Evolutionary conservation across 2,888 invertebrate genomes (phyloP), one percentile per base, ranked within the genome.

Genomic region (Pheosia gnoma): DNA sequence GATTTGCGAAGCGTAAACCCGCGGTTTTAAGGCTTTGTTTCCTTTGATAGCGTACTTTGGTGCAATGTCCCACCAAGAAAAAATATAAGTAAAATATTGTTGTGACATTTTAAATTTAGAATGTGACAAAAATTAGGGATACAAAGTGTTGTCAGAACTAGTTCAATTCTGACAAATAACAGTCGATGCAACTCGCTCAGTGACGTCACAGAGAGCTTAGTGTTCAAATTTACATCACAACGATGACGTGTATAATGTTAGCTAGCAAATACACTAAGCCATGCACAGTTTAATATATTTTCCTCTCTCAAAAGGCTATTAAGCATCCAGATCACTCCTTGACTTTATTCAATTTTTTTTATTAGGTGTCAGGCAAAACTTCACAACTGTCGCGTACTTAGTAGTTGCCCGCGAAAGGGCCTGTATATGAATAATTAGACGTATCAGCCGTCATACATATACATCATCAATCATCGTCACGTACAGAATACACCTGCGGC

Each of bases 401-500:
- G 25, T 55, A 53, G 37, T 55, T 41, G 43, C 49, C 45, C 41
- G 39, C 45, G 55, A 57, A 54, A 60, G 49, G 59, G 56, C 54
- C 58, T 54, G 61, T 66, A 61, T n/a, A 67, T 65, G 64, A 62
- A 68, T 68, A 77, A 74, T 77, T 72, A 69, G 66, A 63, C 69
- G 69, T 68, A 67, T 56, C 63, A 47, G 66, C 62, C 68, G 70
- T 73, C 71, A 73, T 63, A 61, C 55, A 59, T 49, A 57, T 52
- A 38, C 38, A 56, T 65, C 66, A 76, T 77, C 73, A 70, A 71
- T 76, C 77, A 74, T 67, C 61, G 67, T 69, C 72, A 68, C 57
- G 47, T 59, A 65, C 72, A 70, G 72, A 68, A 72, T 75, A 75
- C 78, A 76, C 75, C 77, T 76, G 77, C 71, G 71, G 63, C 62